These are phyloP conservation scores for Acipenser ruthenus DNA, from an alignment of 2,797 vertebrate species.

Conservation along the genomic window DNA sequence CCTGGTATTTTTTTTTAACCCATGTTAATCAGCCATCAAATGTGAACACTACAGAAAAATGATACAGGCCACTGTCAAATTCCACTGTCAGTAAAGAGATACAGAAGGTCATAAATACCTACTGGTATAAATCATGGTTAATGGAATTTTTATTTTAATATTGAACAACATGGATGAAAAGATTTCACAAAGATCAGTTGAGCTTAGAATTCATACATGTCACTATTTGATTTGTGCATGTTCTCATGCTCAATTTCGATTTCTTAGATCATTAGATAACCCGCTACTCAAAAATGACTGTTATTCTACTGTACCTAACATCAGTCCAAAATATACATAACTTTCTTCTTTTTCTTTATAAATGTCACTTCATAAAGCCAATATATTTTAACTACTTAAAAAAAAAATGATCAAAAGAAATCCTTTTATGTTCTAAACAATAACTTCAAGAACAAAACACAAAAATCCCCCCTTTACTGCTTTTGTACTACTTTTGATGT, in stretches of 20 bases:
- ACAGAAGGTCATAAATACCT: conserved; percentile 50
- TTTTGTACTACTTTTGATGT: conserved; percentile 9
- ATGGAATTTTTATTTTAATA: conserved; percentile 72
- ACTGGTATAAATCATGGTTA: conserved; percentile 62
- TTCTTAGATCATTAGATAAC: conserved; percentile 63
- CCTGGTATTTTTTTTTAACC: conserved; percentile 37
- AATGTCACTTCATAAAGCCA: conserved; percentile 8
- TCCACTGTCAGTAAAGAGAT: conserved; percentile 35
- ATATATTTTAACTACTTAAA: conserved; percentile 18
- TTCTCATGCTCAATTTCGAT: conserved; percentile 57
- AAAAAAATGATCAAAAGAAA: neutral
- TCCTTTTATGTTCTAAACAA: too few species aligned
- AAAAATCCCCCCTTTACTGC: neutral
- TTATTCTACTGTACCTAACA: conserved; percentile 40
- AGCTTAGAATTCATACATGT: conserved; percentile 13
- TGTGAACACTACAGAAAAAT: conserved; percentile 29
- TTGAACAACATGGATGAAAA: conserved; percentile 67
- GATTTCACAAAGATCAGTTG: conserved; percentile 51
- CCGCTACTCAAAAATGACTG: conserved; percentile 33
- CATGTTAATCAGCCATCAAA: conserved; percentile 43
- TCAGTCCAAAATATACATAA: conserved; percentile 34
- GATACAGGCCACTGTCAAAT: conserved; percentile 32
- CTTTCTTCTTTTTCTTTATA: conserved; percentile 11
- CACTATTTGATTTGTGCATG: conserved; percentile 41
- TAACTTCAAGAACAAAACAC: too few species aligned